A percentile compares a stretch with the other conserved stretches of the same genome.
Conservation (phyloP, 2,888 invertebrate species). For the Drosophila nr. medialis region DNA sequence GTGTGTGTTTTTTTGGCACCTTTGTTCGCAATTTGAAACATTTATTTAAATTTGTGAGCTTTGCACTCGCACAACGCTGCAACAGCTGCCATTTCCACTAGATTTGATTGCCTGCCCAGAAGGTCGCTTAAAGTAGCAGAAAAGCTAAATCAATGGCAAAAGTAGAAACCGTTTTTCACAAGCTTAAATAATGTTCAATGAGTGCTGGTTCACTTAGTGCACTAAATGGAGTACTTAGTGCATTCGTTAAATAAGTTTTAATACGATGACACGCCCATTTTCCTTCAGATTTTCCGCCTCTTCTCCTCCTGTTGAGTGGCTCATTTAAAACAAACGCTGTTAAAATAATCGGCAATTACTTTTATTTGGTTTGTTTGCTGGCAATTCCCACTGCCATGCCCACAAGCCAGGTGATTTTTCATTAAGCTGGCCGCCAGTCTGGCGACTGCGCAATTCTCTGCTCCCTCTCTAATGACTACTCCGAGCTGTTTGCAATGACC, state of each 20-base stretch:
- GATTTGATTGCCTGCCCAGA: constrained; percentile 6
- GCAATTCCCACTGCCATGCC: constrained; percentile 8
- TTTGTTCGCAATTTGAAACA: constrained; percentile 5
- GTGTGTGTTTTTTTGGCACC: not conserved
- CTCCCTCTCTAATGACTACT: not conserved
- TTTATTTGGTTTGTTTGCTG: constrained; percentile 8
- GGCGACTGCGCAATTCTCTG: constrained; percentile 1
- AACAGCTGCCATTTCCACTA: constrained; percentile 9
- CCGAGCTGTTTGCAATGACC: constrained; percentile 5
- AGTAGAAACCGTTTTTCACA: not conserved
- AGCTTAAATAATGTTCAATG: constrained; percentile 5
- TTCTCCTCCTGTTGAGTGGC: constrained; percentile 5
- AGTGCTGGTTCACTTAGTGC: constrained; percentile 6
- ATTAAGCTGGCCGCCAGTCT: not conserved
- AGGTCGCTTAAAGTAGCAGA: not conserved
- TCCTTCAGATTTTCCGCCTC: not conserved
- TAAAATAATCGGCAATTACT: constrained; percentile 15
- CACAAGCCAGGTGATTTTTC: constrained; percentile 6
- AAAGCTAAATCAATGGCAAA: not conserved
- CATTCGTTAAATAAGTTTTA: constrained; percentile 55
- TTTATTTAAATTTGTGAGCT: constrained; percentile 14
- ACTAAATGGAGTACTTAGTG: constrained; percentile 43
- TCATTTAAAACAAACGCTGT: constrained; percentile 9
- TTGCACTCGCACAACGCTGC: constrained; percentile 1
- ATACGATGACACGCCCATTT: constrained; percentile 14